A percentile compares a stretch with the other conserved stretches of the same genome.
Conservation (phyloP, 2,797 vertebrate genomes). For the Phoeniculus purpureus region DNA sequence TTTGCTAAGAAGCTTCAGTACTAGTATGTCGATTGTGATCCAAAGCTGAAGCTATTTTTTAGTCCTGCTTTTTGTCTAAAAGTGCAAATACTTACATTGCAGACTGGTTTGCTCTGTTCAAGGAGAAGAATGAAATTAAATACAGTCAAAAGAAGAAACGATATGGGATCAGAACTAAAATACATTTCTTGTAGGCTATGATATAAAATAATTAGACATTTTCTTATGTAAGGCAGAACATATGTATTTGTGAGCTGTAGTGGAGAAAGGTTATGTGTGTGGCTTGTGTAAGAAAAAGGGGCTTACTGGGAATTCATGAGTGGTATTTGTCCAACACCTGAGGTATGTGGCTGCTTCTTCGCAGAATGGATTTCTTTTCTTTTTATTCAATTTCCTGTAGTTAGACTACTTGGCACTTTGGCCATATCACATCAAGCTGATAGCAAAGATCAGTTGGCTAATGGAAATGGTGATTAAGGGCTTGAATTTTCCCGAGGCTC, state of each 20-base stretch:
- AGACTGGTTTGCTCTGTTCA: not conserved
- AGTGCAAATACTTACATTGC: not conserved
- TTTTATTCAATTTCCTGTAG: conserved; percentile 13
- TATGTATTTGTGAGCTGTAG: not conserved
- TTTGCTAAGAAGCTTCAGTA: not conserved
- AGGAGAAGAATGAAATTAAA: not conserved
- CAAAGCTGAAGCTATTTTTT: not conserved
- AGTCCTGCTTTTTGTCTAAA: not conserved
- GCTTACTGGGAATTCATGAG: not conserved
- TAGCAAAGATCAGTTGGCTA: conserved; percentile 36
- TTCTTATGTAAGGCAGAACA: not conserved
- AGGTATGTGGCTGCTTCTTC: not conserved
- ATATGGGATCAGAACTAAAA: not conserved
- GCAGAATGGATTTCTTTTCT: not conserved
- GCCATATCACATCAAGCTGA: not conserved
- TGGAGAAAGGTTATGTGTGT: not conserved
- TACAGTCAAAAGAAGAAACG: not conserved
- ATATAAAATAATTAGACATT: not conserved
- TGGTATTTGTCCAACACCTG: not conserved
- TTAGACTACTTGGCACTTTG: conserved; percentile 29
- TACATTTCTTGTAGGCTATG: not conserved
- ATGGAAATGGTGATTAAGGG: conserved; percentile 77
- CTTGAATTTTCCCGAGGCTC: conserved; percentile 61
- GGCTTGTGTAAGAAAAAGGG: not conserved
- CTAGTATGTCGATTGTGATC: not conserved